These are phyloP conservation scores for Nilaparvata lugens DNA, from an alignment of 1,140 invertebrate genomes.

Conservation along the genomic window DNA sequence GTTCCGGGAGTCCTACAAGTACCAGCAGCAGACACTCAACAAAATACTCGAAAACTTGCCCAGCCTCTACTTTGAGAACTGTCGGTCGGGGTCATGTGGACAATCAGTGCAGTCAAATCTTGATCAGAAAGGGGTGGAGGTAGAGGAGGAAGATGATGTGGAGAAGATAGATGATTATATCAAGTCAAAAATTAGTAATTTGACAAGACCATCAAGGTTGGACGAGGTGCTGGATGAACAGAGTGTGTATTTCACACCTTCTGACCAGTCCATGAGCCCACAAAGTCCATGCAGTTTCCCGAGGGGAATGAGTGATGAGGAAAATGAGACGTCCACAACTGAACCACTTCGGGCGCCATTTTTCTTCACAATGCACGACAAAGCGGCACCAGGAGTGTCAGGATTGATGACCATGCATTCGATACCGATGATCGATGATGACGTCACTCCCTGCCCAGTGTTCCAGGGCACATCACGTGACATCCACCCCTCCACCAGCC, in stretches of 20 bases:
- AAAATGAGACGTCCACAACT: background rate
- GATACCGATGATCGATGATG: background rate
- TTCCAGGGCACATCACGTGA: conserved; percentile 15
- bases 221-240: conserved; percentile 27
- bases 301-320: background rate
- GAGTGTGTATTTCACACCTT: conserved; percentile 71
- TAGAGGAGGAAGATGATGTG: conserved; percentile 24
- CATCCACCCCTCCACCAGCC: conserved; percentile 9
- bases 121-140: background rate
- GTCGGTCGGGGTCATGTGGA: conserved; percentile 75
- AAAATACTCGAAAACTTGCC: conserved; percentile 90
- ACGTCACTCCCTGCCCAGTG: conserved; percentile 17
- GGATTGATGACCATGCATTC: too few species aligned
- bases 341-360: background rate
- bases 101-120: conserved; percentile 59
- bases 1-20: conserved; percentile 86
- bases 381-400: too few species aligned
- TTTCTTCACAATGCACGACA: background rate
- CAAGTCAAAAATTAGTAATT: conserved; percentile 44
- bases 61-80: conserved; percentile 87
- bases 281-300: conserved; percentile 15
- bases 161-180: conserved; percentile 45
- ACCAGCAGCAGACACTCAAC: conserved; percentile 87
- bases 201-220: conserved; percentile 46
- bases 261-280: conserved; percentile 42